Evolutionary conservation across 35 echinoderm and acorn worm genomes (phyloP), one percentile per base, ranked within the genome.

Genomic region (Diadema setosum): DNA sequence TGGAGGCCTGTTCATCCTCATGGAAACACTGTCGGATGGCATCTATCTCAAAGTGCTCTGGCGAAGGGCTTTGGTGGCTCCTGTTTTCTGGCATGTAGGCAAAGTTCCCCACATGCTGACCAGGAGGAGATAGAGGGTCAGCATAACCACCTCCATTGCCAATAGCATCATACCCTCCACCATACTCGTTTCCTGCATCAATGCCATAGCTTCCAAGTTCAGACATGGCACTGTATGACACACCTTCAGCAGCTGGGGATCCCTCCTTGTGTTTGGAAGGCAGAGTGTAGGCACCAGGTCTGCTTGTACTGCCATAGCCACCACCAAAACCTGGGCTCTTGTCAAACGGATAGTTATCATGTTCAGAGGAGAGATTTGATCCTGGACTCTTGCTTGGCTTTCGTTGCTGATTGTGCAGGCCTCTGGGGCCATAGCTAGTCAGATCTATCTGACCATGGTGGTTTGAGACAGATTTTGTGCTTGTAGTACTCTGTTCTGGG

Each of bases 151-250:
- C 73, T 44, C 73, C 73, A 9, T 78, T 41, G n/a, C 73, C 37
- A 35, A 78, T 78, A 0, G 40, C 11, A 2, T 33, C 21, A 41
- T 78, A 78, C 44, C 14, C 73, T n/a, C 40, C 73, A 35, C 73
- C 73, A 67, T 67, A 67, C 21, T 41, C 44, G 40, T 78, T 44
- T 21, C 73, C 73, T 41, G 73, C 35, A 44, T 3, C 40, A 3
- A 78, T 78, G n/a, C 73, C 73, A 41, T 78, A 78, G 40, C 73
- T 44, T 42, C 40, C 73, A 18, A 78, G 73, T 44, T 78, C 73
- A 41, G 73, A 78, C 73, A 78, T 78, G 33, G 73, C 73, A 78
- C n/a, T 78, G 73, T 78, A 78, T 33, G 73, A 78, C 14, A 78
- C 73, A n/a, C 73, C 73, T 36, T 78, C 73, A 35, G 73, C 73